These are phyloP conservation scores for Actinernus sp. DNA, from an alignment of 92 coral and sea anemone genomes.

Conservation along the genomic window DNA sequence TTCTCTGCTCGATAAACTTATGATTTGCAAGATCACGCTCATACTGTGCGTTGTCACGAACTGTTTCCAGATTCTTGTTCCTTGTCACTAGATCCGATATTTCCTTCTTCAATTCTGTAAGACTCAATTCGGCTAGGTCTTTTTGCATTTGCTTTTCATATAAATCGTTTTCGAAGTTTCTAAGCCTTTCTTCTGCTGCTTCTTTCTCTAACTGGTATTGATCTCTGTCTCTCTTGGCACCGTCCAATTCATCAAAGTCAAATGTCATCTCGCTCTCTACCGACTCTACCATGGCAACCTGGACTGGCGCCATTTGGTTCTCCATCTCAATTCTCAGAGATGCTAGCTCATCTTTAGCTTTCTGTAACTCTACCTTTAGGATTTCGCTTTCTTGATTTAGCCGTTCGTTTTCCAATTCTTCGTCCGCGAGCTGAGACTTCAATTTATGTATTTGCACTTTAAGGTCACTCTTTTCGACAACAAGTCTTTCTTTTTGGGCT, in stretches of 20 bases:
- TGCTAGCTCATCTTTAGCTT: conserved; percentile 59
- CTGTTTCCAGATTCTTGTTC: conserved; percentile 69
- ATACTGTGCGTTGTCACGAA: conserved; percentile 69
- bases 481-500: conserved; percentile 63
- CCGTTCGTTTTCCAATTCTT: conserved; percentile 62
- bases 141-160: conserved; percentile 56
- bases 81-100: conserved; percentile 70
- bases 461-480: conserved; percentile 76
- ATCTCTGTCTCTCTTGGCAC: conserved; percentile 79
- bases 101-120: conserved; percentile 56
- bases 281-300: conserved; percentile 69
- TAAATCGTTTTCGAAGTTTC: conserved; percentile 51
- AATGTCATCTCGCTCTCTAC: conserved; percentile 66
- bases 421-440: conserved; percentile 55
- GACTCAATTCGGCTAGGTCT: conserved; percentile 42
- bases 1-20: conserved; percentile 71
- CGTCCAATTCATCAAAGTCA: conserved; percentile 83
- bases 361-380: conserved; percentile 59
- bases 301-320: conserved; percentile 49
- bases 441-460: conserved; percentile 66
- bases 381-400: conserved; percentile 72
- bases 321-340: conserved; percentile 49
- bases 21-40: conserved; percentile 76
- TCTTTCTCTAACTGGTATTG: conserved; percentile 66
- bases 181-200: conserved; percentile 59